Evolutionary conservation across 2,113 vertebrate species (phyloP).

Genomic region (Urocitellus parryii): DNA sequence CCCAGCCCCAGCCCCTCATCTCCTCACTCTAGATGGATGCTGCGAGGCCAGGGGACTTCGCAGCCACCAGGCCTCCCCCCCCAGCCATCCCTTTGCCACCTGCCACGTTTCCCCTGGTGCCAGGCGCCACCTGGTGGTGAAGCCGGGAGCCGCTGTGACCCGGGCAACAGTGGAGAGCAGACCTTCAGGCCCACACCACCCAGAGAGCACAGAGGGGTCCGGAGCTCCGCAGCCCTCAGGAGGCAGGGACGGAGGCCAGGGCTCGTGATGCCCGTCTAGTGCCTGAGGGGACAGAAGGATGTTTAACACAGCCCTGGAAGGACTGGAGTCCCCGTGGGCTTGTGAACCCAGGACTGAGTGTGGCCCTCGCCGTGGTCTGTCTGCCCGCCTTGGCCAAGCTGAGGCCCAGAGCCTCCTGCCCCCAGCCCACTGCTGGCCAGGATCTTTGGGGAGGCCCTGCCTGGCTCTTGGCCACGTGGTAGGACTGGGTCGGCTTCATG

Average conservation of each 20-base stretch:
- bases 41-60: rapidly evolving
- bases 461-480: rapidly evolving
- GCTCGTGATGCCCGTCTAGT: rapidly evolving
- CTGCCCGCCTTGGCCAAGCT: not conserved
- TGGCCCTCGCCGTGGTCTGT: no score
- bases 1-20: no score
- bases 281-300: not conserved
- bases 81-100: rapidly evolving
- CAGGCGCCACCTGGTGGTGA: conserved; percentile 60
- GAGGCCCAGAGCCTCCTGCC: not conserved
- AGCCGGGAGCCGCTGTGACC: rapidly evolving
- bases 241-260: not conserved
- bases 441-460: rapidly evolving
- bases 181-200: rapidly evolving
- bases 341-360: no score
- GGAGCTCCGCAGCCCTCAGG: not conserved
- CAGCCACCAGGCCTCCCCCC: not conserved
- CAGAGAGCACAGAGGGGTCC: rapidly evolving
- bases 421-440: rapidly evolving
- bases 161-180: rapidly evolving
- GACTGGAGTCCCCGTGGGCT: no score
- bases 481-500: rapidly evolving
- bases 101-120: rapidly evolving
- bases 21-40: no score
- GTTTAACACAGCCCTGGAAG: not conserved